These are phyloP conservation scores for Sturnus vulgaris DNA, from an alignment of 2,113 vertebrate genomes.

Conservation along the genomic window DNA sequence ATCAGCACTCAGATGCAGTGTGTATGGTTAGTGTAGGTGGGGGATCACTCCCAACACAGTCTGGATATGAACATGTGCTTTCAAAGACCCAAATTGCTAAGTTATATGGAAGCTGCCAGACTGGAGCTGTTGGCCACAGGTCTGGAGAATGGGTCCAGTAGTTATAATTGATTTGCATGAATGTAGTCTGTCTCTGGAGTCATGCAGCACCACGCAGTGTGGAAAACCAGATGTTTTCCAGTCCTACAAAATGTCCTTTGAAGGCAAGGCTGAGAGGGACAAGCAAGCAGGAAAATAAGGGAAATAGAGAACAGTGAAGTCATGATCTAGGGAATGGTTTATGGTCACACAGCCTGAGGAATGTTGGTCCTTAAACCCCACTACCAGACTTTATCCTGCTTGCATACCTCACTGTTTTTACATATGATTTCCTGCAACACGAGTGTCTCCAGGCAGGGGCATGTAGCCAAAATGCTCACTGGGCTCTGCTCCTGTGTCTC, in stretches of 20 bases:
- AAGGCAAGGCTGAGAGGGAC: neutral
- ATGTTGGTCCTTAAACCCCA: neutral
- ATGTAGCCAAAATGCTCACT: neutral
- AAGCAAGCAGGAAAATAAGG: neutral
- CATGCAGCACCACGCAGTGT: neutral
- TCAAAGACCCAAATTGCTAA: neutral
- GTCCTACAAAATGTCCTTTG: neutral
- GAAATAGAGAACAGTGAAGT: neutral
- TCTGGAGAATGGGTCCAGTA: neutral
- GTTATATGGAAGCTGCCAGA: neutral
- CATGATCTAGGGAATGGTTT: neutral
- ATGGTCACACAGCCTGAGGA: neutral
- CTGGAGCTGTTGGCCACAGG: neutral
- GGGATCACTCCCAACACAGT: neutral
- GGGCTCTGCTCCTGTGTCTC: neutral
- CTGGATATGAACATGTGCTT: neutral
- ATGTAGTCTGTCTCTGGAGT: neutral
- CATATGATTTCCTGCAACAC: neutral
- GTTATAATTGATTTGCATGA: neutral
- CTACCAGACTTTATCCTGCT: neutral
- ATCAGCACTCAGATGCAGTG: accelerated
- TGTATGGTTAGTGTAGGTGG: neutral
- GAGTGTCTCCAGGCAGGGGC: neutral
- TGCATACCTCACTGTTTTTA: neutral
- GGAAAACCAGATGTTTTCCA: neutral